Base-by-base conservation (phyloP, 2,888 invertebrate genomes). In the Agrotis exclamationis region DNA sequence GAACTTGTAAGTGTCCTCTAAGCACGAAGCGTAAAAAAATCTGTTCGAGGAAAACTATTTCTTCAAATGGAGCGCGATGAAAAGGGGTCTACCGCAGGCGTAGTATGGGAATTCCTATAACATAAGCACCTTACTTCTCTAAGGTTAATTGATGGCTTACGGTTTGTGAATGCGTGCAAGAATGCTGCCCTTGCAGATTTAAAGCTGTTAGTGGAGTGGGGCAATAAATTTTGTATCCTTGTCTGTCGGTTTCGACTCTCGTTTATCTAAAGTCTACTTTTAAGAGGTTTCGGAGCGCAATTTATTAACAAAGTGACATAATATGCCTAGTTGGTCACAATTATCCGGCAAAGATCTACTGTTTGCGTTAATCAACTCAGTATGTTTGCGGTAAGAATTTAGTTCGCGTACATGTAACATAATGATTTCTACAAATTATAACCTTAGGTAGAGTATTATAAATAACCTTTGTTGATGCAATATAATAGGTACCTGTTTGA, bases 161-260 rank as follows among this genome's bases (percentile, higher is more conserved):
- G 83, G 89, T 88, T 89, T 85, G 85, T 83, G 85, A 89, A 89
- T 90, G 90, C 95, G 95, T 95, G 95, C 92, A 91, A 91, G 95
- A 93, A 95, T 94, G 94, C 88, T 88, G 90, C 87, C 88, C 86
- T 91, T 91, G 92, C 89, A 91, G 94, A 95, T 95, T 94, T 91
- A 88, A 87, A 86, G 83, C 80, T 88, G 84, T 88, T 89, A 87
- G 87, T 88, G 86, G 86, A 87, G 87, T 88, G 86, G 86, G 86
- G 88, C 85, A 89, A 88, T 90, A 87, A 88, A 88, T 90, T 86
- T 84, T 89, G 87, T 88, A 85, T 87, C 84, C 85, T 86, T 86
- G 87, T 87, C 86, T 84, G 86, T 86, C 82, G 60, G 76, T 73
- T 81, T 74, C 64, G 81, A 70, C 67, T 63, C 70, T 81, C 70